Percentiles rank a stretch among this genome's conserved stretches.
These are phyloP conservation scores for Apantesis nais DNA, from an alignment of 2,888 invertebrate species.

Conservation along the genomic window DNA sequence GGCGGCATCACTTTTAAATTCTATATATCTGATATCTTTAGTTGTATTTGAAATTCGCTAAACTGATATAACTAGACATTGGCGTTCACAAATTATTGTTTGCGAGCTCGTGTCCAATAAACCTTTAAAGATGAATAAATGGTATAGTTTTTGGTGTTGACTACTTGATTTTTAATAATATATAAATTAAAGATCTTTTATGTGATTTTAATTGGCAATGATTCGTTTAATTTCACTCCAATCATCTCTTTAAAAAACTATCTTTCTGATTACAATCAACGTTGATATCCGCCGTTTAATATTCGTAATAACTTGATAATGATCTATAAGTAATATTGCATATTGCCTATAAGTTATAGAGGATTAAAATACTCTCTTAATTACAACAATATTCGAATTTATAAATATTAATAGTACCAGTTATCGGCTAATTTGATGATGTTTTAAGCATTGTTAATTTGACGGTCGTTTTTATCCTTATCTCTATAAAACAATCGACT, in stretches of 20 bases:
- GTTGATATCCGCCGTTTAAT: constrained; percentile 36
- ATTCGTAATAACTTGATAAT: constrained; percentile 24
- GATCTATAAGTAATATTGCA: background rate
- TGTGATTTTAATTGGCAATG: constrained; percentile 28
- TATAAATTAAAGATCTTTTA: constrained; percentile 30
- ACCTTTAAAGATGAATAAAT: background rate
- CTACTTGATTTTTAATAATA: constrained; percentile 28
- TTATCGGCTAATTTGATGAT: constrained; percentile 10
- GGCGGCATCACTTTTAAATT: constrained; percentile 62
- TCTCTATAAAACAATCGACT: constrained; percentile 47
- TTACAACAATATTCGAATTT: background rate
- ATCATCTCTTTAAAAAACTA: constrained; percentile 38
- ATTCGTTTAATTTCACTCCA: constrained; percentile 26
- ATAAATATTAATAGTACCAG: background rate
- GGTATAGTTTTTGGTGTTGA: background rate
- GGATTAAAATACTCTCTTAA: background rate
- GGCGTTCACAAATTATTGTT: constrained; percentile 21
- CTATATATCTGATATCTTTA: constrained; percentile 64
- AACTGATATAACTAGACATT: constrained; percentile 47
- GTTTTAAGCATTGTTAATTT: constrained; percentile 20
- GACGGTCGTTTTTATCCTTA: constrained; percentile 48
- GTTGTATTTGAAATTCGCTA: constrained; percentile 61
- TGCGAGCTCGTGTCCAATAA: background rate
- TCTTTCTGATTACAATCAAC: constrained; percentile 35
- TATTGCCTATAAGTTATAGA: background rate